Evolutionary conservation across 2,888 invertebrate species (phyloP).

Genomic region (Lasioglossum vierecki): DNA sequence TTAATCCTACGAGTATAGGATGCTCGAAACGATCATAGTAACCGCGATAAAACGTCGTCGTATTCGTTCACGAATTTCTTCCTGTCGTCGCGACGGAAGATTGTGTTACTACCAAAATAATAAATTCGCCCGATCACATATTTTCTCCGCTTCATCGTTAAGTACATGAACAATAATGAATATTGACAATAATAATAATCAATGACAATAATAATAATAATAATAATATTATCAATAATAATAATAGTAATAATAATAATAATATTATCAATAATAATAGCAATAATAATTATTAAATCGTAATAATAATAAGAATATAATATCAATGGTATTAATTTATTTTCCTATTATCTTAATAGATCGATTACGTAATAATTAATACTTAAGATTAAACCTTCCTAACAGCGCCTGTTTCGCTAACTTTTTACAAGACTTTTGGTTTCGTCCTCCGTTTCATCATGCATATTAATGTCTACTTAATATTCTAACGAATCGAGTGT

Average conservation of each 20-base stretch:
- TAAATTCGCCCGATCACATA: constrained; percentile 51
- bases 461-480: constrained; percentile 68
- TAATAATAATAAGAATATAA: constrained; percentile 76
- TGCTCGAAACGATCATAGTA: constrained; percentile 40
- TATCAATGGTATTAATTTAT: constrained; percentile 72
- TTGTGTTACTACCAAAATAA: constrained; percentile 38
- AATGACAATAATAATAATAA: constrained; percentile 61
- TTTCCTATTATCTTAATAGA: constrained; percentile 69
- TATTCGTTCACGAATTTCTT: constrained; percentile 36
- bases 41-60: constrained; percentile 37
- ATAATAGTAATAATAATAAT: constrained; percentile 70
- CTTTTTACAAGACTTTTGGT: constrained; percentile 74
- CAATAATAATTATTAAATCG: constrained; percentile 74
- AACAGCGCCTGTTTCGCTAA: constrained; percentile 58
- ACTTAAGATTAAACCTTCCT: constrained; percentile 66
- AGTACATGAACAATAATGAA: constrained; percentile 77
- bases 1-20: constrained; percentile 73
- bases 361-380: constrained; percentile 72
- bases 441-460: constrained; percentile 44
- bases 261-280: constrained; percentile 72
- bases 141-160: constrained; percentile 68
- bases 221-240: constrained; percentile 72
- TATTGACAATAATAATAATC: constrained; percentile 69
- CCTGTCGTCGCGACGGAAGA: constrained; percentile 38
- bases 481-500: constrained; percentile 74